These are phyloP conservation scores for Alces alces DNA, from an alignment of 2,113 vertebrate species.

Conservation along the genomic window DNA sequence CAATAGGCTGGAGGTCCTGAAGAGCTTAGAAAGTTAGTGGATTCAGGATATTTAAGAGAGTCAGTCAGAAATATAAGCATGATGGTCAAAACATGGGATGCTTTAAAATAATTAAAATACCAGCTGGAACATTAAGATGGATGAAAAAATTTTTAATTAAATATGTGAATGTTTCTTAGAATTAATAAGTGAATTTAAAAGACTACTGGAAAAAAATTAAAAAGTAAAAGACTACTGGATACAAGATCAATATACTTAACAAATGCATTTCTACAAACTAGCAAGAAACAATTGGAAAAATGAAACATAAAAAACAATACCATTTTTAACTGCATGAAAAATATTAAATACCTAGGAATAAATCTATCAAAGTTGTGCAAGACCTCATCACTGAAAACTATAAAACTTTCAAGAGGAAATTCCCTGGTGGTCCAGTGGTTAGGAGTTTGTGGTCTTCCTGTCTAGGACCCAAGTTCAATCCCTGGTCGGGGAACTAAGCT, in stretches of 20 bases:
- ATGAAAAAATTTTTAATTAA: neutral
- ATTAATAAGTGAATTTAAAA: neutral
- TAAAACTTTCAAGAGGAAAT: neutral
- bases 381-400: neutral
- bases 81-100: neutral
- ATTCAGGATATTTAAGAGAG: neutral
- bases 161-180: neutral
- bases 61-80: neutral
- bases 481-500: neutral
- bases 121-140: neutral
- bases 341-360: neutral
- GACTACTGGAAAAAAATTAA: neutral
- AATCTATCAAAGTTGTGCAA: neutral
- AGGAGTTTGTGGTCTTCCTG: neutral
- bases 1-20: neutral
- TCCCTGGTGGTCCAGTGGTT: neutral
- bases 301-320: neutral
- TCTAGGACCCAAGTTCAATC: neutral
- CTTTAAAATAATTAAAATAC: neutral
- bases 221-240: neutral
- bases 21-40: neutral
- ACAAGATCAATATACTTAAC: neutral
- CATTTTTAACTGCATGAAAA: neutral
- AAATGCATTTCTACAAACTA: neutral
- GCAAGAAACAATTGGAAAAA: neutral